A percentile compares a stretch with the other conserved stretches of the same genome.
Evolutionary conservation across 2,888 invertebrate genomes (phyloP).

Genomic region (Tenthredo mesomela): DNA sequence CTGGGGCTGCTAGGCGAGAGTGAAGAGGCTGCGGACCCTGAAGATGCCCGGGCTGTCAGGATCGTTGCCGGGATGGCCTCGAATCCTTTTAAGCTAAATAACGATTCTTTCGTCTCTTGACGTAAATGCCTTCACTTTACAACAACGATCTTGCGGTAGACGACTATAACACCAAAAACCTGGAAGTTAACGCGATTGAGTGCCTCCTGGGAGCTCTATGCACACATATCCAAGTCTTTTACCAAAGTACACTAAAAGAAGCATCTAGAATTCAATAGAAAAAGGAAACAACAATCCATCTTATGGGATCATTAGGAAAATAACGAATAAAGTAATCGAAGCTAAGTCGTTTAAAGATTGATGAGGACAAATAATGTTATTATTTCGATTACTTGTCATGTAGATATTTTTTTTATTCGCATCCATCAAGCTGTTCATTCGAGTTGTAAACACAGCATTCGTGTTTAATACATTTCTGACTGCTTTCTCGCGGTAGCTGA

Average conservation of each 20-base stretch:
- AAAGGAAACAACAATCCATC: not conserved
- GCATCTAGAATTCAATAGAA: not conserved
- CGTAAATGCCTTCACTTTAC: slow-evolving; percentile 43
- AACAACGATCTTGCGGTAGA: slow-evolving; percentile 29
- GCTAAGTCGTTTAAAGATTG: not conserved
- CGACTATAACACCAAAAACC: slow-evolving; percentile 1
- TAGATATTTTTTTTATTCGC: not conserved
- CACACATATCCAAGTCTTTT: not conserved
- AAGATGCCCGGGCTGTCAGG: slow-evolving; percentile 36
- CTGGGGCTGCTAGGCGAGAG: slow-evolving; percentile 27
- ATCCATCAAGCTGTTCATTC: not conserved
- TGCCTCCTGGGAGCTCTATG: slow-evolving; percentile 7
- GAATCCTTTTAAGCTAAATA: slow-evolving; percentile 48
- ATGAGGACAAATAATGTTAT: not conserved
- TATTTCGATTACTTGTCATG: not conserved
- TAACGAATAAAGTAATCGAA: not conserved
- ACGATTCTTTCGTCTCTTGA: slow-evolving; percentile 47
- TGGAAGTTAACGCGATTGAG: slow-evolving; percentile 39
- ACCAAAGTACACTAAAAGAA: not conserved
- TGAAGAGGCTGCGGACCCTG: slow-evolving; percentile 40
- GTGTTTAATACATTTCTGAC: slow-evolving; percentile 28
- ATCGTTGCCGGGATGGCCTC: slow-evolving; percentile 31
- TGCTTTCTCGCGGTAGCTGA: slow-evolving; percentile 10
- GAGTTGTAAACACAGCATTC: not conserved
- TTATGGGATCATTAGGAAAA: not conserved